Conservation (phyloP, 2,797 vertebrate genomes). For the Brachymystax lenok region DNA sequence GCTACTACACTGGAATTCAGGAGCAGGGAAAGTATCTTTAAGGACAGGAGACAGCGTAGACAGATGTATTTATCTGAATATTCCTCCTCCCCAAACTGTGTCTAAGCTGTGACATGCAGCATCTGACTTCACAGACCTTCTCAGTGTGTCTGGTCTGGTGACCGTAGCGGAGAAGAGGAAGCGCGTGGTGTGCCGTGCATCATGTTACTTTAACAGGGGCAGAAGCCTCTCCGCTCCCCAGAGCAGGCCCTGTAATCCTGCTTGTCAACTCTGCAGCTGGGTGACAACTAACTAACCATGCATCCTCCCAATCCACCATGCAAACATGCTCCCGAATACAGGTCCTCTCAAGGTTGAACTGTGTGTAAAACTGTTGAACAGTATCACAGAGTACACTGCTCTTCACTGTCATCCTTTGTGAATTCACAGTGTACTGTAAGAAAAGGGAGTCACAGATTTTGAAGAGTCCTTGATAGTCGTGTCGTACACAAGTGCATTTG, state of each 20-base stretch:
- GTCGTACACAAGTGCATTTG: conserved; percentile 18
- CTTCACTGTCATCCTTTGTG: neutral
- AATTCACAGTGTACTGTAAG: neutral
- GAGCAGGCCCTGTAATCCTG: conserved; percentile 70
- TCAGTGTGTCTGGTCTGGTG: conserved; percentile 53
- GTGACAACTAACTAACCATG: conserved; percentile 49
- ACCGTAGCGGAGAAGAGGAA: conserved; percentile 30
- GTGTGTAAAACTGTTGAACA: neutral
- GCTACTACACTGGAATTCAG: conserved; percentile 63
- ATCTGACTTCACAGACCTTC: conserved; percentile 72
- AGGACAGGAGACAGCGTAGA: conserved; percentile 43
- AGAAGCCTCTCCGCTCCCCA: conserved; percentile 11
- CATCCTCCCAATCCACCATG: conserved; percentile 52
- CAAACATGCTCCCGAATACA: conserved; percentile 31
- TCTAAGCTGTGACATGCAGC: conserved; percentile 75
- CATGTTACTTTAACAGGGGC: conserved; percentile 43
- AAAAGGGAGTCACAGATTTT: neutral
- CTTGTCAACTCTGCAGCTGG: conserved; percentile 70
- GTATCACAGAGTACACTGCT: neutral
- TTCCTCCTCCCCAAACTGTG: conserved; percentile 60
- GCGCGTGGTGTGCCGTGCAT: conserved; percentile 34
- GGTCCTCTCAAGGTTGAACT: neutral
- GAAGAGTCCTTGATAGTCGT: neutral
- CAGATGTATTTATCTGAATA: conserved; percentile 68
- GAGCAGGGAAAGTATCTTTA: conserved; percentile 54